Evolutionary conservation across 2,113 vertebrate genomes (phyloP).

Genomic region (Syrmaticus mikado): DNA sequence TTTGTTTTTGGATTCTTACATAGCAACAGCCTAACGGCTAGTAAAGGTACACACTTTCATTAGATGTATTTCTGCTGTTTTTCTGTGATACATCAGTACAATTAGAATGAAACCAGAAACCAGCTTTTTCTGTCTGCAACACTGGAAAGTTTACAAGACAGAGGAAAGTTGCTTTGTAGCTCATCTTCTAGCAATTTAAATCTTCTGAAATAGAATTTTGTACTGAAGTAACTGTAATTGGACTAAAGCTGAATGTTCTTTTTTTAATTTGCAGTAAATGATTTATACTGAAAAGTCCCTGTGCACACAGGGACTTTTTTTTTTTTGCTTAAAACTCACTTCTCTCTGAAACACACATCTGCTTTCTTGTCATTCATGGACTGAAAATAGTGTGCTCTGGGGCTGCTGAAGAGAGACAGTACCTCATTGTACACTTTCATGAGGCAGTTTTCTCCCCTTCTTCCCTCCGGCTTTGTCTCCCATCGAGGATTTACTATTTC

Average conservation of each 20-base stretch:
- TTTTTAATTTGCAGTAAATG: neutral
- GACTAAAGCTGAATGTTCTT: neutral
- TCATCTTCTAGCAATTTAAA: neutral
- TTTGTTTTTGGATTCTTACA: neutral
- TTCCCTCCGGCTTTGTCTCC: neutral
- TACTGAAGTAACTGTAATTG: neutral
- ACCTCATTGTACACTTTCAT: neutral
- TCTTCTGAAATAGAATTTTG: neutral
- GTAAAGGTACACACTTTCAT: neutral
- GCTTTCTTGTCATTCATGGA: neutral
- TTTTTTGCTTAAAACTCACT: neutral
- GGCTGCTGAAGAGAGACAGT: neutral
- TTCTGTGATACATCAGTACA: neutral
- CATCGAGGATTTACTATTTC: neutral
- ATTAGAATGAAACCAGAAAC: neutral
- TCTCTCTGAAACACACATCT: neutral
- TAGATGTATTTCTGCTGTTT: neutral
- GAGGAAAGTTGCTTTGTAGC: neutral
- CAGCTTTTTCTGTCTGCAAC: neutral
- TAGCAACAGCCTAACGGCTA: neutral
- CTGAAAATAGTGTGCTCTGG: neutral
- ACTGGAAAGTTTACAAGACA: neutral
- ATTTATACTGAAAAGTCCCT: neutral
- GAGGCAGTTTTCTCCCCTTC: neutral
- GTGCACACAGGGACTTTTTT: neutral